phyloP scores from a whole-genome alignment of 2,888 invertebrate genomes.

The Adelognathus sp. region DNA sequence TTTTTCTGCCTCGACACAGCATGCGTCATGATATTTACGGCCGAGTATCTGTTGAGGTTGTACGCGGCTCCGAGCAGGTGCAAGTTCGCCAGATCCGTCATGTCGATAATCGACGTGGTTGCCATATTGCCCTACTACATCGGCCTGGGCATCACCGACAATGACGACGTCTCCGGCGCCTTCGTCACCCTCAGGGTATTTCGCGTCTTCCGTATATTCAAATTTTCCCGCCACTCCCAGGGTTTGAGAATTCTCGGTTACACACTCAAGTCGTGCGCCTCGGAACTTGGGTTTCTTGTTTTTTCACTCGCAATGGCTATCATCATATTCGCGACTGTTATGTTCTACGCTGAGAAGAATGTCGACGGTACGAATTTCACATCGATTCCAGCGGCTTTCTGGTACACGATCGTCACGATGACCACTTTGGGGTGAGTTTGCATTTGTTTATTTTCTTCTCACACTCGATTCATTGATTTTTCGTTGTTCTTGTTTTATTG shows the following conservation, averaged over 20 bases:
- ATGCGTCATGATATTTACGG: conserved; percentile 99
- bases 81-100: conserved; percentile 98
- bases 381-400: conserved; percentile 99
- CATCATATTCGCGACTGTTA: conserved; percentile 99
- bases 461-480: background rate
- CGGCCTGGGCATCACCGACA: conserved; percentile 97
- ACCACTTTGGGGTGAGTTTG: conserved; percentile 97
- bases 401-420: conserved; percentile 99
- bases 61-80: conserved; percentile 99
- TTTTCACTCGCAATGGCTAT: conserved; percentile 99
- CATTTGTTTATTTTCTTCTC: background rate
- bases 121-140: conserved; percentile 99
- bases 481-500: background rate
- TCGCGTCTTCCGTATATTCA: conserved; percentile 99
- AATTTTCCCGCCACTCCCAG: conserved; percentile 99
- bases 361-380: conserved; percentile 98
- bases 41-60: conserved; percentile 96
- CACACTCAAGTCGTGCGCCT: conserved; percentile 99
- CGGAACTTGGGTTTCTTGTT: conserved; percentile 99
- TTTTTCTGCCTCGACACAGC: conserved; percentile 99
- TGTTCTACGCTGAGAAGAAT: conserved; percentile 99
- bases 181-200: conserved; percentile 99
- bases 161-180: conserved; percentile 99
- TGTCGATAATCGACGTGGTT: conserved; percentile 99
- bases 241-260: conserved; percentile 99